Evolutionary conservation across 2,888 invertebrate genomes (phyloP).

Genomic region (Tanypteryx hageni): DNA sequence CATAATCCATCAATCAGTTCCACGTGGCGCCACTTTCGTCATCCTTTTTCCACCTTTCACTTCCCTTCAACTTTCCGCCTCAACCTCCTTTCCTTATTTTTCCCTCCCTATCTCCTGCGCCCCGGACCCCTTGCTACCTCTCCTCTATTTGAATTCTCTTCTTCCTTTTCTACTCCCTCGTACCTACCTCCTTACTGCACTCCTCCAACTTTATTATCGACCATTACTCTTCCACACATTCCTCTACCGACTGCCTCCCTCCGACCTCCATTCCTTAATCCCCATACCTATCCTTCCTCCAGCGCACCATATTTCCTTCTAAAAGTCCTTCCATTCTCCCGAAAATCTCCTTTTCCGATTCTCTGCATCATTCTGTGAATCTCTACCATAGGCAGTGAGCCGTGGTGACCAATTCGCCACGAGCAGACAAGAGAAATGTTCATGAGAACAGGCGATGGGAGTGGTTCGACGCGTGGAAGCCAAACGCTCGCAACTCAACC

Average conservation of each 20-base stretch:
- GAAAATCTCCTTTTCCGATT: background rate
- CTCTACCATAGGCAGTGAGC: background rate
- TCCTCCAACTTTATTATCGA: background rate
- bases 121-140: background rate
- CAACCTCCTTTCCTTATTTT: background rate
- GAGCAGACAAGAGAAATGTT: background rate
- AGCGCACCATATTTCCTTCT: background rate
- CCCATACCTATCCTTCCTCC: background rate
- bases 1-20: conserved; percentile 19
- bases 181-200: background rate
- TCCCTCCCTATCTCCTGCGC: background rate
- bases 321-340: background rate
- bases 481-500: background rate
- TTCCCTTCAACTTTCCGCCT: background rate
- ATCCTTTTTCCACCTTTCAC: background rate
- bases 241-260: background rate
- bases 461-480: background rate
- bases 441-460: background rate
- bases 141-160: background rate
- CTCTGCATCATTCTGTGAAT: background rate
- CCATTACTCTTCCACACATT: background rate
- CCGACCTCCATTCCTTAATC: background rate
- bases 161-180: no score
- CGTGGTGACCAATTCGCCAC: conserved; percentile 3
- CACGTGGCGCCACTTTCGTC: background rate